A percentile compares a stretch with the other conserved stretches of the same genome.
phyloP scores from a whole-genome alignment of 2,113 vertebrate species.

The Pachyramphus minor region DNA sequence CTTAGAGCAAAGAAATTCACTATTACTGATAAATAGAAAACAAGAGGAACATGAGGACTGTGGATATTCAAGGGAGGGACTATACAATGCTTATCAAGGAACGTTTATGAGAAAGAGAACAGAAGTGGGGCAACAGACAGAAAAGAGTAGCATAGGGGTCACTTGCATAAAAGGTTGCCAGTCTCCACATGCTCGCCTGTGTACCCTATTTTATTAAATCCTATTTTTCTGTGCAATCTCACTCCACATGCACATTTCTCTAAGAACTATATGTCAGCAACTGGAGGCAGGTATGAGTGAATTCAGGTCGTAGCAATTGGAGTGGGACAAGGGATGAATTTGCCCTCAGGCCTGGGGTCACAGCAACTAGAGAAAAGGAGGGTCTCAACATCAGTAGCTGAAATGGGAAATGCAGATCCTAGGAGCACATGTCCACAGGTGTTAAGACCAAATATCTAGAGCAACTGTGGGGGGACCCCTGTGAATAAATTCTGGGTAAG shows the following conservation, averaged over 20 bases:
- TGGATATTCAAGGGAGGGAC: neutral
- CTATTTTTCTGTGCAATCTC: neutral
- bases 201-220: neutral
- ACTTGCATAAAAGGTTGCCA: neutral
- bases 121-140: accelerated
- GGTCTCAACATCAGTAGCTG: neutral
- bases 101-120: neutral
- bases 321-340: neutral
- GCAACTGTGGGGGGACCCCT: accelerated
- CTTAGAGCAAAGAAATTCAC: neutral
- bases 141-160: neutral
- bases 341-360: neutral
- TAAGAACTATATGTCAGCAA: neutral
- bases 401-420: neutral
- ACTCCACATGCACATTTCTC: accelerated
- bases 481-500: neutral
- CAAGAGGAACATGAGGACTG: accelerated
- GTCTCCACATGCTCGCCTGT: neutral
- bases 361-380: neutral
- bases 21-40: neutral
- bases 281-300: neutral
- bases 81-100: neutral
- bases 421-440: accelerated
- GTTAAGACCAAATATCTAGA: neutral
- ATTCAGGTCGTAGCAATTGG: neutral